Evolutionary conservation across 2,888 invertebrate species (phyloP).

Genomic region (Blomia tropicalis): DNA sequence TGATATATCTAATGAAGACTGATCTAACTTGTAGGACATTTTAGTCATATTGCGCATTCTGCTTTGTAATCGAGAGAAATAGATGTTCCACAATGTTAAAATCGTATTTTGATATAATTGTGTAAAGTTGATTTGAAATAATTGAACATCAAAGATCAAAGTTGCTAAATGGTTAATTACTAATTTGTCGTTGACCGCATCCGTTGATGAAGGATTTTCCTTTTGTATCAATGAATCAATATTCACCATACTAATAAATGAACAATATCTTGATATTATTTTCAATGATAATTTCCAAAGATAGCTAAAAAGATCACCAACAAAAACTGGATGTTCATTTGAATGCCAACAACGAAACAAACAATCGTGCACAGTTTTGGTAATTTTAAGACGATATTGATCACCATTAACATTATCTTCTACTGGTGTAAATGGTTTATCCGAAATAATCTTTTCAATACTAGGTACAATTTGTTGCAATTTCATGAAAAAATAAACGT

Average conservation of each 20-base stretch:
- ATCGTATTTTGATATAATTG: constrained; percentile 4
- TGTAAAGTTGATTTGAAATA: background rate
- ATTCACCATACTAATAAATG: constrained; percentile 44
- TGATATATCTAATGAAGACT: background rate
- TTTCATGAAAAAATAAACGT: constrained; percentile 88
- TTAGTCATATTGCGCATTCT: background rate
- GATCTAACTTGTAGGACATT: background rate
- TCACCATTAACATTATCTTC: background rate
- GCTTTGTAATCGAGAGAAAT: background rate
- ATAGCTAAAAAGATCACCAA: constrained; percentile 52
- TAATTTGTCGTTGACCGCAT: background rate
- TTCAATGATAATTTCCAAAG: constrained; percentile 79
- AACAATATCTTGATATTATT: constrained; percentile 57
- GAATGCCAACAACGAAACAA: constrained; percentile 55
- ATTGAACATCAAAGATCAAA: constrained; percentile 11
- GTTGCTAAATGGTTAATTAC: constrained; percentile 8
- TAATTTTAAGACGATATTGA: constrained; percentile 34
- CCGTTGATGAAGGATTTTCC: background rate
- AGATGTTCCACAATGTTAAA: background rate
- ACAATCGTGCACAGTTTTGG: constrained; percentile 42
- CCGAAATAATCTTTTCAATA: constrained; percentile 40
- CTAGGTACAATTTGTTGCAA: constrained; percentile 78
- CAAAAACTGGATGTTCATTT: background rate
- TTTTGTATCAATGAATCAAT: background rate
- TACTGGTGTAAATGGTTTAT: background rate